Percentiles rank a stretch among this genome's conserved stretches.
phyloP scores from a whole-genome alignment of 2,113 vertebrate species.

The Ictalurus furcatus region DNA sequence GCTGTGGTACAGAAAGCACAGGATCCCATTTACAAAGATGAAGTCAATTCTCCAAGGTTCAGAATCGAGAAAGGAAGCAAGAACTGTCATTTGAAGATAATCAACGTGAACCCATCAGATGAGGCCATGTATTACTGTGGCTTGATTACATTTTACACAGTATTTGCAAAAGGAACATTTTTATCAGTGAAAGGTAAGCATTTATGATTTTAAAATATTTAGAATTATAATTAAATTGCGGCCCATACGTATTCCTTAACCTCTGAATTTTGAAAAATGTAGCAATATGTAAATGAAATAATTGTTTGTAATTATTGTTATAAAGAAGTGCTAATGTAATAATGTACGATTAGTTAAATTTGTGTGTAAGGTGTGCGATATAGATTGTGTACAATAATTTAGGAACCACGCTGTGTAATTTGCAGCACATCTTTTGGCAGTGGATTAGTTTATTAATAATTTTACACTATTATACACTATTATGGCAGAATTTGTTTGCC shows the following conservation, averaged over 20 bases:
- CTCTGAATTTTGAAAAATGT: not conserved
- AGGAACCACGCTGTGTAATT: too few species aligned
- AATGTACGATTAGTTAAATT: too few species aligned
- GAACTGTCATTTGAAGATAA: slow-evolving; percentile 2
- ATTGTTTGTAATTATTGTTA: not conserved
- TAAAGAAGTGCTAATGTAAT: too few species aligned
- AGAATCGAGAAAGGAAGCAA: not conserved
- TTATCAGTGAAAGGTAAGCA: slow-evolving; percentile 32
- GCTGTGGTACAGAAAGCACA: not conserved
- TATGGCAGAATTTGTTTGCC: not conserved
- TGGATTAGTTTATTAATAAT: not conserved
- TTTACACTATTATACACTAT: too few species aligned
- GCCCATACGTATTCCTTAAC: too few species aligned
- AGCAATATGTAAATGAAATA: not conserved
- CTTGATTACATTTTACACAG: not conserved
- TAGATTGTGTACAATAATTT: too few species aligned
- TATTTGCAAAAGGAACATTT: slow-evolving; percentile 36
- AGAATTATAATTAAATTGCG: not conserved
- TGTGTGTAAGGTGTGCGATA: not conserved
- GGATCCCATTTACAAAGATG: not conserved
- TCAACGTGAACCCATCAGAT: slow-evolving; percentile 6
- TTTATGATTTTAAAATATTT: not conserved
- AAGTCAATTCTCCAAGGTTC: slow-evolving; percentile 1
- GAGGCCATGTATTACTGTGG: slow-evolving; percentile 36
- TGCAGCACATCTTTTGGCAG: too few species aligned